Evolutionary conservation across 2,113 vertebrate species (phyloP), one percentile per base, ranked within the genome.

Genomic region (Lutjanus erythropterus): DNA sequence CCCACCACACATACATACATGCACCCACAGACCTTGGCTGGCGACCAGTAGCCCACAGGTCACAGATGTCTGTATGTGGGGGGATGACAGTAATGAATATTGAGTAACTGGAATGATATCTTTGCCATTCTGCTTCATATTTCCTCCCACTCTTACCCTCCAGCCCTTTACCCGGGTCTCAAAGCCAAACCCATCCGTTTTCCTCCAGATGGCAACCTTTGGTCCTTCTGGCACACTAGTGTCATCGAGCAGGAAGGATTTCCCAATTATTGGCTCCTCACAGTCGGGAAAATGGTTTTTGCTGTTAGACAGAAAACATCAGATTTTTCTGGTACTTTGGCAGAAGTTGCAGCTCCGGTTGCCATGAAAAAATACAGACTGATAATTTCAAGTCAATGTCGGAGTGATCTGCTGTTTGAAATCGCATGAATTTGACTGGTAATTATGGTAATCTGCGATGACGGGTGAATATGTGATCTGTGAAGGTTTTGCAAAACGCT

Each of bases 71-170:
- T 88, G 64, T 58, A 64, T 60, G 88, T 49, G 64, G 75, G 75
- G 78, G 71, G 66, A 71, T 85, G 84, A 81, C 80, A 80, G 81
- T 88, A 86, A 92, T 90, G 88, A 85, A 88, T 91, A 89, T 83
- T 87, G 80, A 89, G 76, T 67, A 84, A 87, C 50, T 69, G 67
- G 65, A 75, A 49, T 71, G 69, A 84, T 88, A 56, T 74, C 58
- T 82, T 65, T 80, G 71, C 62, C 71, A 78, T 82, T 70, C 75
- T 78, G 55, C 68, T 66, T 81, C 77, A 53, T 61, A 58, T 85
- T 46, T 50, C 64, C 42, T 72, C 75, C 73, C 75, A 60, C 41
- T 67, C 44, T 52, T 35, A 21, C 47, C 71, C 64, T 62, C 33
- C 65, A 68, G 73, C 67, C 44, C 47, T 70, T 67, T 23, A 59